Percentiles rank a stretch among this genome's conserved stretches.
phyloP scores from a whole-genome alignment of 2,113 vertebrate genomes.

The Ictalurus punctatus region DNA sequence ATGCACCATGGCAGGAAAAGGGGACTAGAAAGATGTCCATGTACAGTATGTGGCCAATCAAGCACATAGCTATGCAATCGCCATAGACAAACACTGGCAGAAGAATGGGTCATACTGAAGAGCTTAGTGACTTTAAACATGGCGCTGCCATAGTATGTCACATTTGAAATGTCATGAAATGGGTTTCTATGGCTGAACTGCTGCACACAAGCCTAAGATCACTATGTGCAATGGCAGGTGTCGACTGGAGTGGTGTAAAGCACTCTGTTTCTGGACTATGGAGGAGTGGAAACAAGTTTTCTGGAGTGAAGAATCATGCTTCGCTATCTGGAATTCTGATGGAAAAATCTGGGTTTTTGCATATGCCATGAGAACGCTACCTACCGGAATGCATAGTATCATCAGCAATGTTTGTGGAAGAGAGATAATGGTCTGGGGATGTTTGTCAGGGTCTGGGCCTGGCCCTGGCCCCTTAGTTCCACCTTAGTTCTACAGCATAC shows the following conservation, averaged over 20 bases:
- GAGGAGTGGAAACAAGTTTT: not conserved
- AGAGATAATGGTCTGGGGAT: not conserved
- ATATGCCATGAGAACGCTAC: not conserved
- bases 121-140: not conserved
- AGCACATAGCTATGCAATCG: not conserved
- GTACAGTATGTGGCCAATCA: not conserved
- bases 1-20: not conserved
- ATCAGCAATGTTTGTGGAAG: not conserved
- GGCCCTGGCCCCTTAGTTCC: not conserved
- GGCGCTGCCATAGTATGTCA: not conserved
- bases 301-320: conserved; percentile 3
- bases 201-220: conserved; percentile 5
- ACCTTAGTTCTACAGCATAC: not conserved
- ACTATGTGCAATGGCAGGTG: not conserved
- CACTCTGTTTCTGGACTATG: not conserved
- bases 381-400: not conserved
- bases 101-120: not conserved
- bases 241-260: not conserved
- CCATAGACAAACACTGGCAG: not conserved
- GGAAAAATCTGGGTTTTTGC: not conserved
- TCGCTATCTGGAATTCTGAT: not conserved
- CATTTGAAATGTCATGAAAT: not conserved
- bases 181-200: not conserved
- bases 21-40: not conserved
- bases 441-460: not conserved